These are phyloP conservation scores for Tapirus indicus DNA, from an alignment of 2,797 vertebrate genomes.

Conservation along the genomic window DNA sequence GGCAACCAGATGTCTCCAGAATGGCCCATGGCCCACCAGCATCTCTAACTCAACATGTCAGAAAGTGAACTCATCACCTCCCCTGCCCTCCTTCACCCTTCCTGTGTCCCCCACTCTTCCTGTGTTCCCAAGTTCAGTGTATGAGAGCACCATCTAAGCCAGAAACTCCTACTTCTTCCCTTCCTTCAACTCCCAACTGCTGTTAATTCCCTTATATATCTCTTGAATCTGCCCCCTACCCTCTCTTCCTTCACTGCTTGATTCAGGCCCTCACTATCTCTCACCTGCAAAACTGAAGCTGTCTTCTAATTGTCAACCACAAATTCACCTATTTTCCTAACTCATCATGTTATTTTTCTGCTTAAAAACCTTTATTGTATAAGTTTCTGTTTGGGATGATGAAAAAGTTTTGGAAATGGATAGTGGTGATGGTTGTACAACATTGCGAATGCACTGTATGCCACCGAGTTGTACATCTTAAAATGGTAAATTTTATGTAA, in stretches of 20 bases:
- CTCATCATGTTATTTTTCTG: not conserved
- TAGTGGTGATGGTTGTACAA: not conserved
- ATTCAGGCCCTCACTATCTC: not conserved
- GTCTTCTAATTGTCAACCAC: not conserved
- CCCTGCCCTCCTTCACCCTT: accelerated
- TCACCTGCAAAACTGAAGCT: not conserved
- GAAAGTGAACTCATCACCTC: not conserved
- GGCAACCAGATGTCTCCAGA: not conserved
- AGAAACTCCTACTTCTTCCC: not conserved
- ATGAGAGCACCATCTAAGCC: not conserved
- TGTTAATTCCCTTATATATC: not conserved
- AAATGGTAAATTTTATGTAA: not conserved
- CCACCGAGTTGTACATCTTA: not conserved
- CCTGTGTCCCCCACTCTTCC: not conserved
- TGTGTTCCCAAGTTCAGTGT: not conserved
- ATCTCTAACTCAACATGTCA: not conserved
- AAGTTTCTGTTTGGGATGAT: conserved; percentile 23
- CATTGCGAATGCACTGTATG: not conserved
- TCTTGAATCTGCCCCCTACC: not conserved
- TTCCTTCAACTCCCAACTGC: not conserved
- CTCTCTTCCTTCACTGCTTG: not conserved
- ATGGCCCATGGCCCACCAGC: not conserved
- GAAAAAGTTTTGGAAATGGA: not conserved
- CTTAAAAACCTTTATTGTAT: not conserved
- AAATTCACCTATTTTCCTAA: conserved; percentile 26